A percentile compares a stretch with the other conserved stretches of the same genome.
Conservation (phyloP, 2,113 vertebrate genomes). For the Danionella cerebrum region DNA sequence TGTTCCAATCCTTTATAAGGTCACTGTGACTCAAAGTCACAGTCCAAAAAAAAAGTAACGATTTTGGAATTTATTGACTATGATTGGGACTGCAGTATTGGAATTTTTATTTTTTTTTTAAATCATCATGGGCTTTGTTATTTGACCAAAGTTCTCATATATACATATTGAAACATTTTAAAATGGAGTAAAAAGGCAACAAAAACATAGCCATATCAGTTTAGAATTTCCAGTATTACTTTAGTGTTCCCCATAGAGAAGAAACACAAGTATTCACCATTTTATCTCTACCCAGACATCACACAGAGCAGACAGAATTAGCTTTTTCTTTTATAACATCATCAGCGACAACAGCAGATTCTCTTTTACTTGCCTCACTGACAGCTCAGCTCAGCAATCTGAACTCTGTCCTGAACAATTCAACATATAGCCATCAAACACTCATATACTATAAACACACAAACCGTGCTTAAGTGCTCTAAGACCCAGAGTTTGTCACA, state of each 20-base stretch:
- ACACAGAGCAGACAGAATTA: conserved; percentile 1
- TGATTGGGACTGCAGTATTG: too few species aligned
- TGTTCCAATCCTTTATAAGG: too few species aligned
- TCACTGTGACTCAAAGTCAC: too few species aligned
- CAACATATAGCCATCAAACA: not conserved
- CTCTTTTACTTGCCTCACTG: not conserved
- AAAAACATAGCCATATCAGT: too few species aligned
- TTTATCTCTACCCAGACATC: not conserved
- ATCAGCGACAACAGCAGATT: conserved; percentile 20
- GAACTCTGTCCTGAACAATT: not conserved
- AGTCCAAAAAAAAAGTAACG: too few species aligned
- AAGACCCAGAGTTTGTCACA: not conserved
- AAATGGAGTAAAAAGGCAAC: too few species aligned
- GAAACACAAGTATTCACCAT: not conserved
- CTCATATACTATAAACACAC: not conserved
- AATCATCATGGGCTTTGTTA: too few species aligned
- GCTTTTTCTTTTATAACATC: not conserved
- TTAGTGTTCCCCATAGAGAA: not conserved
- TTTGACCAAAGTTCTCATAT: too few species aligned
- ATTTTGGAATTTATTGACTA: too few species aligned
- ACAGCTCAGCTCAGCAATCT: not conserved
- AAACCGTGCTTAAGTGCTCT: not conserved
- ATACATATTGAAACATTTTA: too few species aligned
- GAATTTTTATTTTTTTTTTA: too few species aligned
- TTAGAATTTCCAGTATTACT: too few species aligned